A percentile compares a stretch with the other conserved stretches of the same genome.
Conservation (phyloP, 2,888 invertebrate genomes). For the Meteorus colon region DNA sequence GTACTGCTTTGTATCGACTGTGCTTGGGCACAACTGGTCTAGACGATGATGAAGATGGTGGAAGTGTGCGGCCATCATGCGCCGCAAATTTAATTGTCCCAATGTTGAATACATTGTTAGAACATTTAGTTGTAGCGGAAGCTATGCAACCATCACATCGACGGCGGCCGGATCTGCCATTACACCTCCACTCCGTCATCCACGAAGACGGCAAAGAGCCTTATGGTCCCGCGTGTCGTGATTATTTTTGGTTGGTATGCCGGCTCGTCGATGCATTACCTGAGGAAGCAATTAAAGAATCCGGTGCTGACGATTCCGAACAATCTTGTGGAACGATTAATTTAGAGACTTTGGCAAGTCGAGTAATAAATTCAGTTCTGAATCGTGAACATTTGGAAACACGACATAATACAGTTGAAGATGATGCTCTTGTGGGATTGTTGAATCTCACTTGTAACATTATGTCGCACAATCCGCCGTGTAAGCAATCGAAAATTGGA, state of each 20-base stretch:
- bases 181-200: constrained; percentile 77
- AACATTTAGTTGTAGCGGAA: constrained; percentile 88
- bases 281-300: constrained; percentile 84
- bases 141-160: constrained; percentile 81
- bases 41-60: constrained; percentile 74
- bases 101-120: constrained; percentile 85
- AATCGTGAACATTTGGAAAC: constrained; percentile 88
- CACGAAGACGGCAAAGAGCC: constrained; percentile 94
- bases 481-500: constrained; percentile 87
- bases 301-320: constrained; percentile 74
- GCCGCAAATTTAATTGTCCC: constrained; percentile 80
- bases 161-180: constrained; percentile 63
- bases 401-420: constrained; percentile 86
- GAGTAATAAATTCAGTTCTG: constrained; percentile 84
- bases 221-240: constrained; percentile 94
- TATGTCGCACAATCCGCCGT: constrained; percentile 90
- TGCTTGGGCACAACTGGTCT: constrained; percentile 80
- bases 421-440: constrained; percentile 92
- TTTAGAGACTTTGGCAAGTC: constrained; percentile 83
- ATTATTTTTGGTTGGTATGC: constrained; percentile 95
- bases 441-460: constrained; percentile 90
- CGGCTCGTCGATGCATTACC: constrained; percentile 90
- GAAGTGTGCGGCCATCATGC: constrained; percentile 52
- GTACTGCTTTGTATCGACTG: constrained; percentile 92
- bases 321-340: constrained; percentile 74